Evolutionary conservation across 2,888 invertebrate species (phyloP).

Genomic region (Conomelus anceps): DNA sequence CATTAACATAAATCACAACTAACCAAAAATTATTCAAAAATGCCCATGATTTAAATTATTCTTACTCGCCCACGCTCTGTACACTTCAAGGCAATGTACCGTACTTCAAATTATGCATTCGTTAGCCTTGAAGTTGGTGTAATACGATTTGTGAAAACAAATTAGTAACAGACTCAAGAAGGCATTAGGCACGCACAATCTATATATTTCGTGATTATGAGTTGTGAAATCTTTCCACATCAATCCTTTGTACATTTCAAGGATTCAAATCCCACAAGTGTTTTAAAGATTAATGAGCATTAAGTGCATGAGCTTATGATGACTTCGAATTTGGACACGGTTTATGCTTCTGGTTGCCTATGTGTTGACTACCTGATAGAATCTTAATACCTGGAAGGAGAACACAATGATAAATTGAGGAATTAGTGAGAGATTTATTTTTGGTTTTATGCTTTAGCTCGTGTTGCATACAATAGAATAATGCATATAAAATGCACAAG

Average conservation of each 20-base stretch:
- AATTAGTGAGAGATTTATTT: background rate
- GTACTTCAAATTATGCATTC: background rate
- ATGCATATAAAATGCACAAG: background rate
- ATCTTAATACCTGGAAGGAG: no score
- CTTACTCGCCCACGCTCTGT: background rate
- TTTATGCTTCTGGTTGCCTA: background rate
- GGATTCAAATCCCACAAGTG: background rate
- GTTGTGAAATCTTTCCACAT: background rate
- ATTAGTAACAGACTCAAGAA: background rate
- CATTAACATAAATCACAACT: background rate
- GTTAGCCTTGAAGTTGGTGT: background rate
- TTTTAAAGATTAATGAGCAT: background rate
- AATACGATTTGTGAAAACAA: background rate
- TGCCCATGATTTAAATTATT: background rate
- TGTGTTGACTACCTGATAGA: background rate
- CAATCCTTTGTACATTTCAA: no score
- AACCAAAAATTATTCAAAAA: background rate
- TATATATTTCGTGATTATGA: background rate
- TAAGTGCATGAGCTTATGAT: background rate
- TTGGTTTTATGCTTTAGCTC: background rate
- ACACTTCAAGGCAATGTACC: background rate
- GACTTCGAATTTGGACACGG: background rate
- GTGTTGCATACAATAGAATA: background rate
- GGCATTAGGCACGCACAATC: background rate
- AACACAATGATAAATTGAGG: background rate